Evolutionary conservation across 2,113 vertebrate species (phyloP).

Genomic region (Paramormyrops kingsleyae): DNA sequence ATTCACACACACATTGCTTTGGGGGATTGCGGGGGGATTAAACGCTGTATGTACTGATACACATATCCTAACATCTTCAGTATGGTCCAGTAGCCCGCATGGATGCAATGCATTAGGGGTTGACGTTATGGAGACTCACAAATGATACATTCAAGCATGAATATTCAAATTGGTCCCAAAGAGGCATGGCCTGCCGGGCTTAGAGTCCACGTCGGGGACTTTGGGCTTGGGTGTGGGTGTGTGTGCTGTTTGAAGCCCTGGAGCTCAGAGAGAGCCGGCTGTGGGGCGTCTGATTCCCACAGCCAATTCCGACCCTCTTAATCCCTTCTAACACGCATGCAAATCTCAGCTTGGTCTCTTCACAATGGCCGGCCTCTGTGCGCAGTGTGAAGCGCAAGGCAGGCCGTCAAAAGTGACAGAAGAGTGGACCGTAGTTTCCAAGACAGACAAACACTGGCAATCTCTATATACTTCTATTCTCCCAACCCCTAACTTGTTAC

Average conservation of each 20-base stretch:
- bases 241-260: background rate
- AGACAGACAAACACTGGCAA: background rate
- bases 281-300: background rate
- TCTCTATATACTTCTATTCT: background rate
- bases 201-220: background rate
- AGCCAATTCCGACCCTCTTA: background rate
- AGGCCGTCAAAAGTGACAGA: background rate
- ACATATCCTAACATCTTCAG: background rate
- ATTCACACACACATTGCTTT: slow-evolving; percentile 6
- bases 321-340: slow-evolving; percentile 16
- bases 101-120: background rate
- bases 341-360: slow-evolving; percentile 18
- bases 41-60: background rate
- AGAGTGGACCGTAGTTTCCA: background rate
- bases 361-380: slow-evolving; percentile 8
- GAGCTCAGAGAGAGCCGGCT: background rate
- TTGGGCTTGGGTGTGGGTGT: background rate
- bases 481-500: background rate
- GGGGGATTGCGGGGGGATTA: slow-evolving; percentile 15
- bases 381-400: background rate
- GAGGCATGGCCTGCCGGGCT: too few species aligned
- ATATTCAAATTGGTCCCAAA: background rate
- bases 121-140: background rate
- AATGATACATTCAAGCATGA: background rate
- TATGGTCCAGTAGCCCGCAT: background rate